Conservation (phyloP, 2,113 vertebrate genomes). For the Columbina picui region DNA sequence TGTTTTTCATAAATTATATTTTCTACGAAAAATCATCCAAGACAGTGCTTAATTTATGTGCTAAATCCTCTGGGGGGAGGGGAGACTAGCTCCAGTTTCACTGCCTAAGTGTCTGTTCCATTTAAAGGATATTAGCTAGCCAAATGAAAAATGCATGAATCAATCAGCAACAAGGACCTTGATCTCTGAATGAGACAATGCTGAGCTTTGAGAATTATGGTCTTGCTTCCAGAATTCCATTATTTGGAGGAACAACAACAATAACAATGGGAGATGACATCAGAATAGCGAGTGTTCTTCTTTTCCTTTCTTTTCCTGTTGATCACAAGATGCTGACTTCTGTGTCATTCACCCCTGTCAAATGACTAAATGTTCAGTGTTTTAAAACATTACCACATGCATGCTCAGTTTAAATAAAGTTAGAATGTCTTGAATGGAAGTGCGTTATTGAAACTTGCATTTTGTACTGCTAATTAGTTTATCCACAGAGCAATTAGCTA, state of each 20-base stretch:
- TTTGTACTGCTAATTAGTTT: background rate
- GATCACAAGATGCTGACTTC: constrained; percentile 73
- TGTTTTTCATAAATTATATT: background rate
- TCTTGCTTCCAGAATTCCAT: constrained; percentile 71
- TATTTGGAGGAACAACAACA: constrained; percentile 73
- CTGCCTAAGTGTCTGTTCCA: constrained; percentile 59
- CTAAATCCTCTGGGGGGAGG: background rate
- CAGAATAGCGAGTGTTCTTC: constrained; percentile 39
- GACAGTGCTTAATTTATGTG: constrained; percentile 6
- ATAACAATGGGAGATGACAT: constrained; percentile 75
- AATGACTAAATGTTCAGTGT: background rate
- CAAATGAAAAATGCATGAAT: constrained; percentile 70
- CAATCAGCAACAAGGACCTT: constrained; percentile 56
- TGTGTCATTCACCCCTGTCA: constrained; percentile 51
- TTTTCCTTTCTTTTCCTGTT: constrained; percentile 62
- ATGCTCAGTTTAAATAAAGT: background rate
- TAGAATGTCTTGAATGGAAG: background rate
- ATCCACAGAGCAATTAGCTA: background rate
- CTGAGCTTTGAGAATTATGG: constrained; percentile 75
- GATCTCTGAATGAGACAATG: constrained; percentile 60
- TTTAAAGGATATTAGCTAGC: constrained; percentile 75
- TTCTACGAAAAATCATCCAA: background rate
- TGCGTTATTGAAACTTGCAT: background rate
- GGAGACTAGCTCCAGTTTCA: constrained; percentile 29
- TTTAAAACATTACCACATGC: constrained; percentile 33